Base-by-base conservation (phyloP, 1,140 invertebrate genomes). In the Drosophila nasuta region DNA sequence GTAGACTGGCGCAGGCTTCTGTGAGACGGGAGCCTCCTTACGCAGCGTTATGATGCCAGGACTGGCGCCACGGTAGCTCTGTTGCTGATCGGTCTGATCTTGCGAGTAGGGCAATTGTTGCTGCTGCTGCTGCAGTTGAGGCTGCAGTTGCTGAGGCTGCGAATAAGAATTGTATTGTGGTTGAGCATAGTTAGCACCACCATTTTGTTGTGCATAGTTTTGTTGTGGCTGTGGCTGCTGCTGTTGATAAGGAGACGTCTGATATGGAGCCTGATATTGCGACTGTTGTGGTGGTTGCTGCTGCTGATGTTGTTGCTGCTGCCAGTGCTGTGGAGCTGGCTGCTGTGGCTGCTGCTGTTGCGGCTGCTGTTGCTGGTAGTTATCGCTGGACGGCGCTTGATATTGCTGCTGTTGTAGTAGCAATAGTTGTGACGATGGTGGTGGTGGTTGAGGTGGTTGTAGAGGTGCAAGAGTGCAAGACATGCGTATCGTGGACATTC, bases 1-100 rank as follows among this genome's bases (percentile, higher is more conserved):
- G 76, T 94, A 95, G 49, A 96, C 94, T 70, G 95, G 95, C 17
- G 94, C 91, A 67, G 95, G 94, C 91, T 94, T 93, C 94, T 97
- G 96, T 79, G 95, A 95, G 48, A 97, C 94, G 25, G 96, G 96
- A 46, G 94, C 93, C 88, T 95, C 93, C 67, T 94, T 94, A 79
- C 96, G 94, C 20, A 97, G 94, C 33, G 95, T 95, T 66, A 97
- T 96, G 33, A 95, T 93, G 68, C 94, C 93, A 25, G 93, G 91
- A 78, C 87, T 81, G 66, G 68, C 77, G 79, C 91, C 75, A 68
- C 91, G 91, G 48, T 92, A 86, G 52, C 67, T 70, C 51, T 82
- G 81, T 45, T 91, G 91, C 74, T 81, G 81, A 78, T 92, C 86
- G 20, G 76, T 79, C 81, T 93, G 92, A 77, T 83, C 85, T 68